Evolutionary conservation across 2,888 invertebrate species (phyloP).

Genomic region (Allolobophora icterica): DNA sequence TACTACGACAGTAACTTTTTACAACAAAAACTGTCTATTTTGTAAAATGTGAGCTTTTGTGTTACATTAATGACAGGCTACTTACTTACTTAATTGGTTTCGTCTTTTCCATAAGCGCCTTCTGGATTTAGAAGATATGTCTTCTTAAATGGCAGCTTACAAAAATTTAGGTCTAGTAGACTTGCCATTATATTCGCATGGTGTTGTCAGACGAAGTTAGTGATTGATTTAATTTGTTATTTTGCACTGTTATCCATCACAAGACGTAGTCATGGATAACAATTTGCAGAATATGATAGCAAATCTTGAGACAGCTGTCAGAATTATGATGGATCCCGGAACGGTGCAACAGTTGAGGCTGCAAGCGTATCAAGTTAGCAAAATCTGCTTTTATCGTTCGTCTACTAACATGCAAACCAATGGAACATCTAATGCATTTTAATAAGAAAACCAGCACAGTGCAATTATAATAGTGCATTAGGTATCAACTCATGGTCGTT

Average conservation of each 20-base stretch:
- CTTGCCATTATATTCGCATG: not conserved
- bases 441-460: not conserved
- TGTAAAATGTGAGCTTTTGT: too few species aligned
- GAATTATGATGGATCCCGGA: constrained; percentile 33
- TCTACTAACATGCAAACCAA: not conserved
- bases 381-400: not conserved
- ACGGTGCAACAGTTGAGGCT: constrained; percentile 24
- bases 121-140: not conserved
- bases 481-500: not conserved
- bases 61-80: too few species aligned
- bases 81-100: too few species aligned
- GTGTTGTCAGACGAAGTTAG: not conserved
- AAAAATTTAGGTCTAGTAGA: not conserved
- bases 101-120: too few species aligned
- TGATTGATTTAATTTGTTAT: not conserved
- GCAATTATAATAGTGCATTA: not conserved
- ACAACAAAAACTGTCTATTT: too few species aligned
- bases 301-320: not conserved
- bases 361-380: constrained; percentile 34
- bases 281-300: not conserved
- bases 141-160: not conserved
- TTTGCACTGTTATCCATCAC: not conserved
- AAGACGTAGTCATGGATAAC: not conserved
- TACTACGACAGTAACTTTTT: too few species aligned
- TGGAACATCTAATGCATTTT: not conserved